These are phyloP conservation scores for Pygmarrhopalites habei DNA, from an alignment of 1,140 invertebrate genomes.

Conservation along the genomic window DNA sequence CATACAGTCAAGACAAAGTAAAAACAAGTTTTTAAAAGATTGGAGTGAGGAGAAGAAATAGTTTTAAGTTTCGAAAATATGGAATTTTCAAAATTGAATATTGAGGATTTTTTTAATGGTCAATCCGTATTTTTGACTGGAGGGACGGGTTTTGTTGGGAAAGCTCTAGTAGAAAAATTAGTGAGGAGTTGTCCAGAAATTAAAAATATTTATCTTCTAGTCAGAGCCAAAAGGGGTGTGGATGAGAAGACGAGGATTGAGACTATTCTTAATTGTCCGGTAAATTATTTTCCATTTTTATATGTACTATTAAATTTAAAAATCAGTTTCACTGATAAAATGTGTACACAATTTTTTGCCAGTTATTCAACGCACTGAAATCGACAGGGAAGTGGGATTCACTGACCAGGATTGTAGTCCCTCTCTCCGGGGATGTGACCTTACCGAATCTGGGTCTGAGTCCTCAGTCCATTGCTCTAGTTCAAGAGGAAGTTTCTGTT, in stretches of 20 bases:
- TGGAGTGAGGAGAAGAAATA: too few species aligned
- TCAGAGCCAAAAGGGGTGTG: conserved; percentile 62
- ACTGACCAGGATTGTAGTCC: conserved; percentile 64
- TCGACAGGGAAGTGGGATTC: conserved; percentile 46
- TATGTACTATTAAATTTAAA: too few species aligned
- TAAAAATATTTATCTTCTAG: conserved; percentile 62
- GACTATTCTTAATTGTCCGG: conserved; percentile 50
- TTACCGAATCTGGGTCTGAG: conserved; percentile 50
- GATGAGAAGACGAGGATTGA: conserved; percentile 54
- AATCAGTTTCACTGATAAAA: too few species aligned
- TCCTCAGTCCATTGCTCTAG: conserved; percentile 50
- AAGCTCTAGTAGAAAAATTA: conserved; percentile 72
- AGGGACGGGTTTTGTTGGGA: conserved; percentile 64
- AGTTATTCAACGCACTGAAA: conserved; percentile 43
- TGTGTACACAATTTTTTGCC: too few species aligned
- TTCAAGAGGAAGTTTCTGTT: conserved; percentile 66
- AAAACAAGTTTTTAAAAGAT: too few species aligned
- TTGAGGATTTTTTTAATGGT: conserved; percentile 53
- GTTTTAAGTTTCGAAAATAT: too few species aligned
- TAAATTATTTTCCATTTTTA: too few species aligned
- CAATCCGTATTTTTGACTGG: conserved; percentile 54
- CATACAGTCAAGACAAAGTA: too few species aligned
- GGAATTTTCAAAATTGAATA: too few species aligned
- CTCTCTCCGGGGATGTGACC: conserved; percentile 63
- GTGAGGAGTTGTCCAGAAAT: conserved; percentile 63